A percentile compares a stretch with the other conserved stretches of the same genome.
These are phyloP conservation scores for Spicauda simplicius DNA, from an alignment of 2,888 invertebrate genomes.

Conservation along the genomic window DNA sequence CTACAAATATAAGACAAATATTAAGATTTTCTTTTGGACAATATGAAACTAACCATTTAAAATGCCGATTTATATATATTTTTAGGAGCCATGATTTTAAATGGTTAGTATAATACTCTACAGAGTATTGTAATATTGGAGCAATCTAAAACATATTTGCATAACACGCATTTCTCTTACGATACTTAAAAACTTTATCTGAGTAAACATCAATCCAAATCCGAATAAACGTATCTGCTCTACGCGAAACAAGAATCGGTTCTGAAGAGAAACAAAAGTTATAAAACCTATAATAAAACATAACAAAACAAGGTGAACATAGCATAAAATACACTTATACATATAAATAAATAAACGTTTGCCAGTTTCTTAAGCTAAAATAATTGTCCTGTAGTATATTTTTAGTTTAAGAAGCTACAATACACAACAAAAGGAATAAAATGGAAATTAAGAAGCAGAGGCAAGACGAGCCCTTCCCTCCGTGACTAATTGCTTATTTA, in stretches of 20 bases:
- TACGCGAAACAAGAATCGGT: neutral
- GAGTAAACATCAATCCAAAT: conserved; percentile 18
- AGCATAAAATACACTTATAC: conserved; percentile 20
- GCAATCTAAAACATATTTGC: too few relatives aligned
- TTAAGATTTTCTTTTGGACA: neutral
- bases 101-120: neutral
- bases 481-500: conserved; percentile 87
- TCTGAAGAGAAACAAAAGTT: conserved; percentile 7
- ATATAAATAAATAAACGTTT: conserved; percentile 21
- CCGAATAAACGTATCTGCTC: conserved; percentile 6
- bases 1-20: neutral
- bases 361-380: neutral
- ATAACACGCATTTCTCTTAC: neutral
- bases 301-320: conserved; percentile 13
- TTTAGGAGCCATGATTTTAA: neutral
- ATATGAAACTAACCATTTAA: conserved; percentile 1
- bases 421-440: conserved; percentile 23
- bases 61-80: neutral
- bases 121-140: neutral
- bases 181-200: neutral
- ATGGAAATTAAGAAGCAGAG: conserved; percentile 51
- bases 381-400: neutral
- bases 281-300: conserved; percentile 26
- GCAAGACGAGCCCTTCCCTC: conserved; percentile 85
- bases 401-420: conserved; percentile 4